Base-by-base conservation (phyloP, 1,140 invertebrate species). In the Sinonovacula constricta region DNA sequence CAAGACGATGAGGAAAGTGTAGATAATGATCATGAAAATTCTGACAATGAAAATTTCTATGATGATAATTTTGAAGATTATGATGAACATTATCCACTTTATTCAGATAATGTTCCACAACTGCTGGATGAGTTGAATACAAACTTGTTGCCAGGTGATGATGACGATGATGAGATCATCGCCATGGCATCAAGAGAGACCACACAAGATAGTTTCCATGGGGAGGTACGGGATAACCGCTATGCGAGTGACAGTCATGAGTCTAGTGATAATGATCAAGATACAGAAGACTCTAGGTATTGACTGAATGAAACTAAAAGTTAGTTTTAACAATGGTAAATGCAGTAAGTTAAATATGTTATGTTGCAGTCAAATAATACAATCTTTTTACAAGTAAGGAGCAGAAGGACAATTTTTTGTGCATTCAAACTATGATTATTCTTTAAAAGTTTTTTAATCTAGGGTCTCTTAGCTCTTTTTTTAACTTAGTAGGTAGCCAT, bases 61-160 rank as follows among this genome's bases (percentile, higher is more conserved):
- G 88, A 89, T 71, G 88, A 89, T 72, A 86, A 87, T 80, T 89
- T 86, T 63, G 87, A 88, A 54, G 85, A 86, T 31, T 88, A 89
- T 65, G 86, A 86, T 56, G 88, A 89, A 77, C 86, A 89, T 26
- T 89, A 89, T 72, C 84, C 85, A 45, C 59, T 88, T 28, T 82
- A 85, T 76, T 60, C 83, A 12, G 82, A 85, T 54, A 81, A 71
- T 57, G 83, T 79, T 24, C 83, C 84, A 62, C 74, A 82, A 22
- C 84, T 86, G 12, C 84, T 86, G 14, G 86, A 89, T 60, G 86
- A 87, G 18, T 81, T 86, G 24, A 88, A 85, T 82, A 63, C 84
- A 18, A 80, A 86, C 69, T 45, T 77, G 28, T 69, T 81, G 60
- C 80, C 81, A 34, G 82, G 82, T 28, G 78, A 76, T 18, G 80